A percentile compares a stretch with the other conserved stretches of the same genome.
These are phyloP conservation scores for Xestia sexstrigata DNA, from an alignment of 2,888 invertebrate genomes.

Conservation along the genomic window DNA sequence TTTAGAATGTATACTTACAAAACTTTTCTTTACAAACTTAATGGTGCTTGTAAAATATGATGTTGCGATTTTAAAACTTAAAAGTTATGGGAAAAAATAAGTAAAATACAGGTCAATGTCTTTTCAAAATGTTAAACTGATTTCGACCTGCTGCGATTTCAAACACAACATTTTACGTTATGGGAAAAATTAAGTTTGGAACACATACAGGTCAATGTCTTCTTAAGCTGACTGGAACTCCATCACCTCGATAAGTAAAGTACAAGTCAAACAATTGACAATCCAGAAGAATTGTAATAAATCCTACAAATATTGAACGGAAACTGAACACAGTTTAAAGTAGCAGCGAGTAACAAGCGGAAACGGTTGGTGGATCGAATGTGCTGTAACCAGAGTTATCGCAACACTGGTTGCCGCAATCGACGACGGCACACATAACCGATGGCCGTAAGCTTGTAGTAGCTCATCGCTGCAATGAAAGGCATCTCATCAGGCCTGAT, in stretches of 20 bases:
- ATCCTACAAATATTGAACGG: constrained; percentile 40
- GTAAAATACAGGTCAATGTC: constrained; percentile 49
- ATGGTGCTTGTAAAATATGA: constrained; percentile 41
- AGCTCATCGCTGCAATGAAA: constrained; percentile 53
- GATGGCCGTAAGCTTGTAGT: constrained; percentile 66
- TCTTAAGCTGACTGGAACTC: not conserved
- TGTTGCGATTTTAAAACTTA: constrained; percentile 12
- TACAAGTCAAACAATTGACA: constrained; percentile 12
- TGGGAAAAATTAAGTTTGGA: not conserved
- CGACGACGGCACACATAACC: constrained; percentile 75
- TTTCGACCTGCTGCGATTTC: constrained; percentile 7
- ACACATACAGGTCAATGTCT: constrained; percentile 47
- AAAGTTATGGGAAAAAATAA: constrained; percentile 10
- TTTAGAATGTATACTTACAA: constrained; percentile 11
- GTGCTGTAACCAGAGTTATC: constrained; percentile 76
- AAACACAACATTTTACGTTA: not conserved
- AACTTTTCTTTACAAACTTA: constrained; percentile 39
- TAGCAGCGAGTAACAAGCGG: constrained; percentile 61
- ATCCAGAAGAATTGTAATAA: not conserved
- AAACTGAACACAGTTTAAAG: constrained; percentile 40
- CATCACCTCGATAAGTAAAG: constrained; percentile 21
- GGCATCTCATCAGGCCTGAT: constrained; percentile 36
- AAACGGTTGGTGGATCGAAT: constrained; percentile 64
- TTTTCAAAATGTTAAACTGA: not conserved
- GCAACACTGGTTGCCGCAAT: constrained; percentile 75